phyloP scores from a whole-genome alignment of 1,140 invertebrate species.

The Drosophila varians region DNA sequence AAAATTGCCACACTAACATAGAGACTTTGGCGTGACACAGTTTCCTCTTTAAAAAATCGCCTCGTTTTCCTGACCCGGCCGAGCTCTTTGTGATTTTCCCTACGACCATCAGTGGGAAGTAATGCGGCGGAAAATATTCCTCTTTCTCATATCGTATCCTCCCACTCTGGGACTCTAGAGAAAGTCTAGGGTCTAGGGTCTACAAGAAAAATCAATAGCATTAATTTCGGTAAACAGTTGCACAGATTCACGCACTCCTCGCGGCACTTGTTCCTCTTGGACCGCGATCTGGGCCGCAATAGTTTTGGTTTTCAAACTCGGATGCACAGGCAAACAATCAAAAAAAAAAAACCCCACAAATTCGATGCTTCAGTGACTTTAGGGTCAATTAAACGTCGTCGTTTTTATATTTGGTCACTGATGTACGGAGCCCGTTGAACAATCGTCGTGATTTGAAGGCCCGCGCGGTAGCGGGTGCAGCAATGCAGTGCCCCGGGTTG shows the following conservation, averaged over 20 bases:
- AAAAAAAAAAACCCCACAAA: conserved; percentile 9
- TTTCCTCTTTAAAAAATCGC: conserved; percentile 36
- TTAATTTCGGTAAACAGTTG: conserved; percentile 25
- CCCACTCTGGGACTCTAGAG: too few species aligned
- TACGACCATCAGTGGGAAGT: conserved; percentile 45
- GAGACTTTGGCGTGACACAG: conserved; percentile 47
- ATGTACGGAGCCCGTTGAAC: conserved; percentile 34
- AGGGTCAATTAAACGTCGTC: conserved; percentile 74
- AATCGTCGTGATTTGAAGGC: conserved; percentile 52
- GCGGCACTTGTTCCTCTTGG: neutral
- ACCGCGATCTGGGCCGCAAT: conserved; percentile 24
- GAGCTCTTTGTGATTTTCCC: conserved; percentile 22
- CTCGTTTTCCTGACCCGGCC: neutral
- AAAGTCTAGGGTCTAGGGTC: too few species aligned
- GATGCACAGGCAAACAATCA: neutral
- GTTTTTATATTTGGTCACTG: conserved; percentile 63
- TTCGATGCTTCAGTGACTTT: conserved; percentile 63
- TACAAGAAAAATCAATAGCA: conserved; percentile 63
- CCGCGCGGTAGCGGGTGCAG: conserved; percentile 55
- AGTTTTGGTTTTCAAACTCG: conserved; percentile 17
- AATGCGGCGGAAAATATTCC: conserved; percentile 56
- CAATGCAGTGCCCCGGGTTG: conserved; percentile 38
- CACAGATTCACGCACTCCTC: conserved; percentile 15
- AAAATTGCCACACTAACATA: conserved; percentile 71
- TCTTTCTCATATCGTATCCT: conserved; percentile 56